Evolutionary conservation across 2,797 vertebrate genomes (phyloP).

Genomic region (Nothura maculosa): DNA sequence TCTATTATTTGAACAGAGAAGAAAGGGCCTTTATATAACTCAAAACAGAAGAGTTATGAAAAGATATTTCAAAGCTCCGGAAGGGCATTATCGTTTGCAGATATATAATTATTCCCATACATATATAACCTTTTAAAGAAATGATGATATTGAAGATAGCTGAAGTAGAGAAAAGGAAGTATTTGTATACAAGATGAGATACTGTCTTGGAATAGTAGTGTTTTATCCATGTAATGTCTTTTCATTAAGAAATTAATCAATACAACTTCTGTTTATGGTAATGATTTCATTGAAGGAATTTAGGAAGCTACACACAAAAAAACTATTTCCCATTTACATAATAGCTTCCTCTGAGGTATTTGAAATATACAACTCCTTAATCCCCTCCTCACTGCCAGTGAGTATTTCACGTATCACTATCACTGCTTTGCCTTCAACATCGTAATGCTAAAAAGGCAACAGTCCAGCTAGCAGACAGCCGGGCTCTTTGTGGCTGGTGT

Average conservation of each 20-base stretch:
- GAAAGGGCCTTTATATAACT: neutral
- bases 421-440: neutral
- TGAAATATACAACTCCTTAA: neutral
- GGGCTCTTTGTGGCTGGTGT: neutral
- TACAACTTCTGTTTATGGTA: conserved; percentile 29
- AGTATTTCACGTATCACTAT: neutral
- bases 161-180: neutral
- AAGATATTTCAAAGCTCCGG: conserved; percentile 1
- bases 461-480: neutral
- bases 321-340: conserved; percentile 5
- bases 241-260: conserved; percentile 21
- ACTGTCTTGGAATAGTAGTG: conserved; percentile 8
- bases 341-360: conserved; percentile 5
- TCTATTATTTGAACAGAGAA: conserved; percentile 50
- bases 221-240: neutral
- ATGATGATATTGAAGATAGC: neutral
- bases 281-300: conserved; percentile 41
- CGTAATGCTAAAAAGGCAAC: neutral
- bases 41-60: neutral
- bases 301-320: conserved; percentile 25
- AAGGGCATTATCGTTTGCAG: conserved; percentile 13
- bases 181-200: neutral
- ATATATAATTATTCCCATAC: conserved; percentile 35
- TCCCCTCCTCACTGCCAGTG: neutral
- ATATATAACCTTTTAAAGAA: conserved; percentile 25